Evolutionary conservation across 2,797 vertebrate species (phyloP).

Genomic region (Pangasius macronema): DNA sequence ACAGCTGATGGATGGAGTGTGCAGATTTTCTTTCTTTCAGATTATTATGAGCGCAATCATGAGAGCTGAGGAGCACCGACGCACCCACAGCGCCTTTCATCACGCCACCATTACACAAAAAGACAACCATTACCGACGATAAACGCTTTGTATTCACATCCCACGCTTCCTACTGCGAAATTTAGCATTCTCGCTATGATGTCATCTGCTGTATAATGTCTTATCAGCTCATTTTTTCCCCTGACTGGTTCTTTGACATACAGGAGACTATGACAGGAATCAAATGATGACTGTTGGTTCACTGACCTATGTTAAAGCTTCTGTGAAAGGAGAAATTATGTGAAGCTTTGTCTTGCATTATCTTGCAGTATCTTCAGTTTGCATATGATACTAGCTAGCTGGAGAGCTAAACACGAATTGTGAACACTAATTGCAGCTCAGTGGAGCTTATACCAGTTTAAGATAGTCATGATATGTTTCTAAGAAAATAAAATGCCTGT

Average conservation of each 20-base stretch:
- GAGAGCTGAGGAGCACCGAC: background rate
- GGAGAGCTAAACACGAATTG: background rate
- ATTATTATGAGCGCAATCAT: constrained; percentile 27
- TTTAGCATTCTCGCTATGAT: constrained; percentile 62
- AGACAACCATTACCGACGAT: constrained; percentile 55
- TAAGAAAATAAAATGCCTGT: background rate
- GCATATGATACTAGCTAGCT: background rate
- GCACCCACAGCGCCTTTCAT: constrained; percentile 30
- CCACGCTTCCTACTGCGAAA: constrained; percentile 59
- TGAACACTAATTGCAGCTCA: background rate
- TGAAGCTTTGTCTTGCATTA: background rate
- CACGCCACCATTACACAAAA: constrained; percentile 36
- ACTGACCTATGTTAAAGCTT: background rate
- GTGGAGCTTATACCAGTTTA: background rate
- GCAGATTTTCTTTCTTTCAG: constrained; percentile 11
- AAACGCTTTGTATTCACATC: constrained; percentile 48
- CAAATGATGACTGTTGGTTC: background rate
- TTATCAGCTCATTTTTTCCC: constrained; percentile 58
- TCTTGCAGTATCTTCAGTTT: background rate
- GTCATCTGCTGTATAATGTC: constrained; percentile 72
- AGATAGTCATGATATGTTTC: background rate
- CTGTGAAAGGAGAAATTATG: background rate
- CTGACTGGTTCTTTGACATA: background rate
- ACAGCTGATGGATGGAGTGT: background rate
- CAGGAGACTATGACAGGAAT: background rate